Evolutionary conservation across 2,888 invertebrate species (phyloP), one percentile per base, ranked within the genome.

Genomic region (Ormyrus labotus): DNA sequence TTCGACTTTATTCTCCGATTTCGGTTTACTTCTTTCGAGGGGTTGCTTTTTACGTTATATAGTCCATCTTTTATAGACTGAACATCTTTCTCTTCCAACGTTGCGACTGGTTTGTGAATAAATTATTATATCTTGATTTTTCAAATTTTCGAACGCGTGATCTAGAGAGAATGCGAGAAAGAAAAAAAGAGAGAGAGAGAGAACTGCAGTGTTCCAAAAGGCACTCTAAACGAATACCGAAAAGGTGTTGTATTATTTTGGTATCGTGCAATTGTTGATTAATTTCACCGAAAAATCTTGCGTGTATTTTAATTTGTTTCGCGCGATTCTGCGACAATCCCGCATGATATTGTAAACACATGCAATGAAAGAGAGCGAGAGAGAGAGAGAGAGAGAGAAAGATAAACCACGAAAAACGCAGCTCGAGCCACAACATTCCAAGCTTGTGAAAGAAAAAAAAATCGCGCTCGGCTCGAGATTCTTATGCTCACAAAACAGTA

Each of bases 401-500:
- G 10, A 53, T 9, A 55, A 8, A 58, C 50, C 45, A 53, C 6
- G 53, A 53, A 51, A 63, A 45, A 72, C 45, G 34, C 34, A 34
- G 3, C 34, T 34, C 34, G 34, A 53, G 53, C 13, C 34, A 45
- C 71, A 19, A 78, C 78, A 78, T 78, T 78, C 78, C 78, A 78
- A 51, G 51, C 55, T 58, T n/a, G 51, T 69, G 13, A 45, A 61
- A 55, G 6, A 48, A 8, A 60, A 51, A 60, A 60, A 55, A 2
- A 61, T 9, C n/a, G 68, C 55, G 67, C 80, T 84, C 84, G 81
- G 83, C 81, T 83, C 82, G 83, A 81, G 61, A 65, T 60, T 6
- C 5, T 19, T 51, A 84, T 83, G 83, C 83, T 85, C 85, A 87
- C 86, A 84, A 89, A 34, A 87, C 90, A 89, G 88, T 90, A 90